Base-by-base conservation (phyloP, 2,113 vertebrate species). In the Promerops cafer region DNA sequence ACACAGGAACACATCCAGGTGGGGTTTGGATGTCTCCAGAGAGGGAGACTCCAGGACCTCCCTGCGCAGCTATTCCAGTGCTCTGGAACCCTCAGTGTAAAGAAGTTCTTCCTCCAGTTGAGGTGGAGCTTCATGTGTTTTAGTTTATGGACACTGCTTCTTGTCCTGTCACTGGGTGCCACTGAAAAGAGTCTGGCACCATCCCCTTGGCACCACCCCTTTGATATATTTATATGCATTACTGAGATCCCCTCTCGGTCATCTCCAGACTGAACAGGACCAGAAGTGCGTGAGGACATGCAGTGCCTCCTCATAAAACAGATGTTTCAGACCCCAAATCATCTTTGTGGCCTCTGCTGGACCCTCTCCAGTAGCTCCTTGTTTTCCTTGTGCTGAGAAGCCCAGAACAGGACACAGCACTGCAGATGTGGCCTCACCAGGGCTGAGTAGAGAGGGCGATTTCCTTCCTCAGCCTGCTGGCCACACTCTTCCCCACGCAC, bases 131-230 rank as follows among this genome's bases (percentile, higher is more conserved):
- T 44, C 33, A 28, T 74, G 8, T 59, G 44, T 6, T 74, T 57
- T n/a, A 39, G 6, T 24, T 52, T 39, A 12, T 21, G 23, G 52
- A 16, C 28, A 21, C 11, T 52, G 39, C 16, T 74, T 11, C 37
- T 11, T 16, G 2, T 45, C 13, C 16, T 59, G 37, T 42, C 2
- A 8, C 33, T 11, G 68, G 23, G 44, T 6, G 33, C 5, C 16
- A 16, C 33, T 1, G 52, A 37, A 57, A 37, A 20, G 1, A 20
- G 1, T 13, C 18, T 52, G 37, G 15, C 19, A 59, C 18, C 3
- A 33, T 24, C 13, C 12, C 9, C 9, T 44, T 10, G 8, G 3
- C 6, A 8, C 21, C 16, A n/a, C 1, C 1, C 1, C 24, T 68
- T 44, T 52, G 26, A 50, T 9, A 18, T 44, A 68, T 60, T 60